These are phyloP conservation scores for Aphidius ervi DNA, from an alignment of 1,140 invertebrate species.

Conservation along the genomic window DNA sequence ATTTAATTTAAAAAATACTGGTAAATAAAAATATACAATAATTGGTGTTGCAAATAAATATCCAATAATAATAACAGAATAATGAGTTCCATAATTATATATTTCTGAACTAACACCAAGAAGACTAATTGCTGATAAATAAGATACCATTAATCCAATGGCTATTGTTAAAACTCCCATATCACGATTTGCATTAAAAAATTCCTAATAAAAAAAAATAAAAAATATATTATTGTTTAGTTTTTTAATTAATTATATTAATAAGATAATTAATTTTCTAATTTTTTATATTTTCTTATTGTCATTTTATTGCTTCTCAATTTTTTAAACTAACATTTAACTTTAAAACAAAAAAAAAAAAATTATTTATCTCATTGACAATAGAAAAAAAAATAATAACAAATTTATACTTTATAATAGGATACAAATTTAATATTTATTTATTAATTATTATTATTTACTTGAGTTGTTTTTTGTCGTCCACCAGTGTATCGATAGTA, in stretches of 20 bases:
- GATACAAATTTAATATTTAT: too few species aligned
- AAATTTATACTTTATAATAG: too few species aligned
- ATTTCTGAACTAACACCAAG: constrained; percentile 85
- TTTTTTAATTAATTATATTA: too few species aligned
- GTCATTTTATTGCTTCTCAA: too few species aligned
- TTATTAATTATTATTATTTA: constrained; percentile 32
- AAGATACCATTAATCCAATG: constrained; percentile 88
- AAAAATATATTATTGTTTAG: background rate
- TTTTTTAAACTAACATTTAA: too few species aligned
- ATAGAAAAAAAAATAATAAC: too few species aligned
- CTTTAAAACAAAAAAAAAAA: too few species aligned
- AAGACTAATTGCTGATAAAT: constrained; percentile 89
- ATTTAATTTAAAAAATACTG: constrained; percentile 82
- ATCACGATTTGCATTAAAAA: constrained; percentile 72
- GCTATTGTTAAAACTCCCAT: constrained; percentile 79
- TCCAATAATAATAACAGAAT: constrained; percentile 75
- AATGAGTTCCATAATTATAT: constrained; percentile 78
- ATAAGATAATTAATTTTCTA: too few species aligned
- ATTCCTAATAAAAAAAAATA: constrained; percentile 59
- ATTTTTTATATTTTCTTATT: too few species aligned
- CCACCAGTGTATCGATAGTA: constrained; percentile 78
- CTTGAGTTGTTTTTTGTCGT: constrained; percentile 75
- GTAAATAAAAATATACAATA: constrained; percentile 77
- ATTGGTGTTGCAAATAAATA: constrained; percentile 79
- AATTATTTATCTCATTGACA: too few species aligned